These are phyloP conservation scores for Baronia brevicornis DNA, from an alignment of 2,888 invertebrate genomes.

Conservation along the genomic window DNA sequence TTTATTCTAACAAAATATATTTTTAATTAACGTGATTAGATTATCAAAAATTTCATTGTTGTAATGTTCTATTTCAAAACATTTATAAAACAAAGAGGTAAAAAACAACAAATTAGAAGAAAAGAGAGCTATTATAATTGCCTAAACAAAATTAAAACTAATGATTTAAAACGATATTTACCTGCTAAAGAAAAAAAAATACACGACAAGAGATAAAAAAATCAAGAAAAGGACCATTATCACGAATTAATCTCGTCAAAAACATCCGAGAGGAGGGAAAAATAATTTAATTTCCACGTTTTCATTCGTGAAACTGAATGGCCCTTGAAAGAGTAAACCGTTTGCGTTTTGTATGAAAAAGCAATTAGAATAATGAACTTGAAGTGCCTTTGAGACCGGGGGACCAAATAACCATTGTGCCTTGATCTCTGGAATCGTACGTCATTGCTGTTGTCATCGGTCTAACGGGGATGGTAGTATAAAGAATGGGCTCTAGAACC, in stretches of 20 bases:
- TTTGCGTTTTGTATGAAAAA: conserved; percentile 56
- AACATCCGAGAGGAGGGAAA: conserved; percentile 39
- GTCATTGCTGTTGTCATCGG: conserved; percentile 4
- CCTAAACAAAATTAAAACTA: conserved; percentile 7
- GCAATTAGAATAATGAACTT: conserved; percentile 67
- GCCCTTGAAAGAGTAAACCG: conserved; percentile 57
- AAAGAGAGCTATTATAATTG: conserved; percentile 13
- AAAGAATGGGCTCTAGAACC: conserved; percentile 21
- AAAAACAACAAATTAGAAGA: too few species aligned
- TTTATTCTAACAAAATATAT: too few species aligned
- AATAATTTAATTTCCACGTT: conserved; percentile 68
- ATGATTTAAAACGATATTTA: conserved; percentile 11
- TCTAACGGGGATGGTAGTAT: conserved; percentile 1
- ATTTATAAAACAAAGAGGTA: too few species aligned
- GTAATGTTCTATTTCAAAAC: too few species aligned
- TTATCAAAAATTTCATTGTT: too few species aligned
- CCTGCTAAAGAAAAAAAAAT: conserved; percentile 14
- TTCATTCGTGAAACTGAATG: conserved; percentile 48
- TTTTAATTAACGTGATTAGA: too few species aligned
- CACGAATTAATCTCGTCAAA: conserved; percentile 49
- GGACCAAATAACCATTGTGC: conserved; percentile 22
- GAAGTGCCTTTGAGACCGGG: conserved; percentile 37
- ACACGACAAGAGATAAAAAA: conserved; percentile 26
- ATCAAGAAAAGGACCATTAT: conserved; percentile 35
- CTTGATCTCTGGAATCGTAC: conserved; percentile 19